Evolutionary conservation across 2,888 invertebrate species (phyloP), one percentile per base, ranked within the genome.

Genomic region (Mantis religiosa): DNA sequence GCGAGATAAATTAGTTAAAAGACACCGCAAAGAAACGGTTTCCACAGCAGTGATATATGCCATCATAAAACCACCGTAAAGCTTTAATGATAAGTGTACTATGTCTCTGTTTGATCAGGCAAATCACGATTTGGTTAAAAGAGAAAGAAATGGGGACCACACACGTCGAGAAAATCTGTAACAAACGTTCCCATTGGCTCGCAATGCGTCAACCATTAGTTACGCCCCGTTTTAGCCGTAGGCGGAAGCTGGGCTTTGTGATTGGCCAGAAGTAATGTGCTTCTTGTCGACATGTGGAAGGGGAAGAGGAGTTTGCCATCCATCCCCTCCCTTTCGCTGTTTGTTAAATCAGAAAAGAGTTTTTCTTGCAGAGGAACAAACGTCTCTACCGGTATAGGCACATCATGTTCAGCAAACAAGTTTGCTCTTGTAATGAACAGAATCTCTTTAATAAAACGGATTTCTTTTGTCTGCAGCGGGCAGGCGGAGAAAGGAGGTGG

Each of bases 81-180:
- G 54, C 20, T n/a, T 54, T 71, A 15, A 71, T 81, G 86, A 81
- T 86, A 81, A 86, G 86, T 15, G 20, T 6, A 71, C 47, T 81
- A 86, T 81, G 86, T 87, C 87, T 87, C 41, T 87, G 87, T 87
- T 87, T 87, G 87, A 28, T 86, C 86, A 86, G 81, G 28, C 82
- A 47, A 88, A 88, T 85, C 85, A 88, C 85, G 82, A 54, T 27
- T 71, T 71, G 25, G 83, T 27, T 20, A 85, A 28, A 41, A 85
- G 12, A 82, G 28, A 86, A 86, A 81, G 20, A 86, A 81, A 81
- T 47, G 25, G 9, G 71, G 89, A 86, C 89, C 89, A 89, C 89
- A 89, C 89, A 89, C 89, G 89, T 86, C 86, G 89, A 82, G 54
- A 54, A 71, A 34, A 82, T 87, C n/a, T 87, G 87, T 87, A 87